These are phyloP conservation scores for Dipus sagitta DNA, from an alignment of 2,797 vertebrate genomes.

Conservation along the genomic window DNA sequence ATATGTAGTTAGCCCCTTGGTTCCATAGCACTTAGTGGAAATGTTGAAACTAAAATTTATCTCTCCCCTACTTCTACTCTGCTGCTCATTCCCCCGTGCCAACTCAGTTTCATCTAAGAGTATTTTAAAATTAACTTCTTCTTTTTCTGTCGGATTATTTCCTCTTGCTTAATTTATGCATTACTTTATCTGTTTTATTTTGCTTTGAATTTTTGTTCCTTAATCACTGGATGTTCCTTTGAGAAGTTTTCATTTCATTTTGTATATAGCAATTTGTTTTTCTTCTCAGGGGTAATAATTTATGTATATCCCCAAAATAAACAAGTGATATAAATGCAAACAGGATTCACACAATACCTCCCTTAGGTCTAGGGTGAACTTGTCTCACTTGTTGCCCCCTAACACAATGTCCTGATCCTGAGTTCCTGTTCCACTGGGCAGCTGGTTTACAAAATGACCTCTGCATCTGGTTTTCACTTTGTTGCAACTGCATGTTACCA, in stretches of 20 bases:
- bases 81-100: background rate
- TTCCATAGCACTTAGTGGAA: background rate
- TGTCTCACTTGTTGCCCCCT: background rate
- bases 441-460: slow-evolving; percentile 42
- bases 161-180: background rate
- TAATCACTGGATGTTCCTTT: slow-evolving; percentile 5
- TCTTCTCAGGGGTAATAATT: background rate
- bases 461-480: slow-evolving; percentile 18
- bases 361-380: background rate
- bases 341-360: background rate
- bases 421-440: background rate
- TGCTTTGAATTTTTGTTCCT: background rate
- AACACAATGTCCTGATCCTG: background rate
- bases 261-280: background rate
- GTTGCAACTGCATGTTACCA: background rate
- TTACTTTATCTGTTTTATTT: slow-evolving; percentile 17
- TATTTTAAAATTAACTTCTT: background rate
- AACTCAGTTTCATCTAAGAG: background rate
- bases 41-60: background rate
- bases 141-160: background rate
- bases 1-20: background rate
- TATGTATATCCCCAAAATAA: slow-evolving; percentile 39
- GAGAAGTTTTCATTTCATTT: slow-evolving; percentile 39
- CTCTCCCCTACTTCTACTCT: background rate
- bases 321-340: slow-evolving; percentile 54